Base-by-base conservation (phyloP, 37 sponge, comb jelly and placozoan genomes). In the Ephydatia muelleri region DNA sequence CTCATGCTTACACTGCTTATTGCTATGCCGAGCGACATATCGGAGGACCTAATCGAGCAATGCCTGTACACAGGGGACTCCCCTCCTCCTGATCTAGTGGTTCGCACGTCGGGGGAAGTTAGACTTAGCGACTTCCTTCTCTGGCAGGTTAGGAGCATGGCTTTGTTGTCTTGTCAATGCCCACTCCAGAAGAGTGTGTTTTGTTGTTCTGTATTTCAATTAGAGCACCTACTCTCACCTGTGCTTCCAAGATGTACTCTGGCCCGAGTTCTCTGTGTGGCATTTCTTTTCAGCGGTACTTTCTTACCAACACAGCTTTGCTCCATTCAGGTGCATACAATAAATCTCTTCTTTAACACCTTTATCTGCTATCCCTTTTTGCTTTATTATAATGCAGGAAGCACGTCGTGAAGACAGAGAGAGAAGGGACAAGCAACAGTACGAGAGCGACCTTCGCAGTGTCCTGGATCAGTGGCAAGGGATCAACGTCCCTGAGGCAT, bases 31-130 rank as follows among this genome's bases (percentile, higher is more conserved):
- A 97, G 96, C 67, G 98, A 97, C 68, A 80, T 97, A 32, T 88
- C 86, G 19, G 98, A 97, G 72, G 87, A 90, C 48, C 71, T 97
- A 30, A 73, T 97, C 16, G 94, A 95, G 71, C 65, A 76, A 65
- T 97, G 98, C 83, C 87, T 97, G 57, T 97, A 95, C 83, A 95
- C 94, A 5, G 91, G 81, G 49, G 91, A 94, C 57, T 93, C 96
- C 36, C 92, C 96, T 31, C 89, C 89, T 39, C 93, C 94, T 75
- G 98, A 97, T 74, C 87, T 97, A 35, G 85, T 97, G 68, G 85
- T 97, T 35, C 84, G 98, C 43, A 97, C 98, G 1, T 97, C 98
- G 0, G 98, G 98, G 8, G 98, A 95, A 65, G 93, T 97, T 28
- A 77, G 98, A 48, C 88, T 97, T 22, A 95, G 96, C 78, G 98